Conservation (phyloP, 2,888 invertebrate species). For the Polyommatus icarus region DNA sequence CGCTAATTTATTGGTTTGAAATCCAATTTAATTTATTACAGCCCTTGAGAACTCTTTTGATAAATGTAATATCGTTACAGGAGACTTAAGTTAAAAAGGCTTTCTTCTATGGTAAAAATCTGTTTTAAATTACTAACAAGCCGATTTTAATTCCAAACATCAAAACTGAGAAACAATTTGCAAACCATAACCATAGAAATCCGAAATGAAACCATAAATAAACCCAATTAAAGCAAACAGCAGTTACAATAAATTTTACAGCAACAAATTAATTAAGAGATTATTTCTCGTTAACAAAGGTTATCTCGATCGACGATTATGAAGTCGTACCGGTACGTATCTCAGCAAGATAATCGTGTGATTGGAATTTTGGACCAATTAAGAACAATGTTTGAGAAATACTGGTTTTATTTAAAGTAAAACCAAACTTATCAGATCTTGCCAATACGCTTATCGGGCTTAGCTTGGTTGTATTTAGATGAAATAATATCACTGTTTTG, state of each 20-base stretch:
- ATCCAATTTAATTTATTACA: slow-evolving; percentile 41
- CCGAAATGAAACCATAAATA: slow-evolving; percentile 8
- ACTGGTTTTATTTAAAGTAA: slow-evolving; percentile 28
- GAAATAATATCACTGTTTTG: slow-evolving; percentile 17
- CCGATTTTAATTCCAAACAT: background rate
- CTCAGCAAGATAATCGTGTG: slow-evolving; percentile 12
- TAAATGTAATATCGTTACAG: background rate
- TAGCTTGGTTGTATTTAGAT: slow-evolving; percentile 14
- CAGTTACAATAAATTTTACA: slow-evolving; percentile 15
- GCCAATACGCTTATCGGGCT: slow-evolving; percentile 13
- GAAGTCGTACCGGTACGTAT: slow-evolving; percentile 26
- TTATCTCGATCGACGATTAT: slow-evolving; percentile 30
- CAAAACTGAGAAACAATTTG: background rate
- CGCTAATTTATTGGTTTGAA: slow-evolving; percentile 38
- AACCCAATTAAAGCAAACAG: slow-evolving; percentile 21
- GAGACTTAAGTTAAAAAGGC: background rate
- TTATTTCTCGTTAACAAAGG: slow-evolving; percentile 30
- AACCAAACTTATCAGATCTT: slow-evolving; percentile 10
- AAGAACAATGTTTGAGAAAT: slow-evolving; percentile 31
- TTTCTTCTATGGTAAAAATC: background rate
- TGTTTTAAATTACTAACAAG: background rate
- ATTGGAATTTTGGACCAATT: slow-evolving; percentile 29
- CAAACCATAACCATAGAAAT: background rate
- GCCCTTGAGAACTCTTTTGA: slow-evolving; percentile 33
- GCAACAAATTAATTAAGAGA: slow-evolving; percentile 30